A percentile compares a stretch with the other conserved stretches of the same genome.
Evolutionary conservation across 2,113 vertebrate species (phyloP).

Genomic region (Spea bombifrons): DNA sequence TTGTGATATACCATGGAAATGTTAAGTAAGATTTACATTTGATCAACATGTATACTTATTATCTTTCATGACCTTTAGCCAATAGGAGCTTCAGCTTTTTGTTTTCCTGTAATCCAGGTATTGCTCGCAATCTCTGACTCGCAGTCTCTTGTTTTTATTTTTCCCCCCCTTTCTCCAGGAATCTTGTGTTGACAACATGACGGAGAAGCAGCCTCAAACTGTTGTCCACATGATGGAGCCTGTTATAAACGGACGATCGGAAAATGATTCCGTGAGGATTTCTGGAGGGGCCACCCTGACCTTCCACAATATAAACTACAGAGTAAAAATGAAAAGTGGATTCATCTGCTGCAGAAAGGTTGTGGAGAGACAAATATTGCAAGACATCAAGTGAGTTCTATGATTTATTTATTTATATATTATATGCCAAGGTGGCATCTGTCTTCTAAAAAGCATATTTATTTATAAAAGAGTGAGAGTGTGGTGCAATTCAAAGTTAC

Average conservation of each 20-base stretch:
- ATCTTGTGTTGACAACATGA: not conserved
- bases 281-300: constrained; percentile 51
- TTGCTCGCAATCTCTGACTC: too few relatives aligned
- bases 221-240: constrained; percentile 55
- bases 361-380: constrained; percentile 60
- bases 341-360: constrained; percentile 52
- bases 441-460: too few relatives aligned
- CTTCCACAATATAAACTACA: constrained; percentile 69
- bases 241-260: constrained; percentile 43
- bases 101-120: too few relatives aligned
- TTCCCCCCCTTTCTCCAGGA: not conserved
- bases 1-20: too few relatives aligned
- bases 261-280: not conserved
- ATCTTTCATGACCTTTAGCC: too few relatives aligned
- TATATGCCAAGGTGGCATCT: too few relatives aligned
- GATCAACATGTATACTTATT: too few relatives aligned
- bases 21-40: too few relatives aligned
- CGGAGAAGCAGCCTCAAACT: constrained; percentile 41
- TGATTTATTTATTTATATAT: not conserved
- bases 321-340: constrained; percentile 61
- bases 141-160: too few relatives aligned
- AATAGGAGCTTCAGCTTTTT: too few relatives aligned
- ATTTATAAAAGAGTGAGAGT: too few relatives aligned
- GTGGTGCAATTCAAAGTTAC: too few relatives aligned
- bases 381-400: constrained; percentile 63